Evolutionary conservation across 2,888 invertebrate species (phyloP).

Genomic region (Hydropsyche betteni): DNA sequence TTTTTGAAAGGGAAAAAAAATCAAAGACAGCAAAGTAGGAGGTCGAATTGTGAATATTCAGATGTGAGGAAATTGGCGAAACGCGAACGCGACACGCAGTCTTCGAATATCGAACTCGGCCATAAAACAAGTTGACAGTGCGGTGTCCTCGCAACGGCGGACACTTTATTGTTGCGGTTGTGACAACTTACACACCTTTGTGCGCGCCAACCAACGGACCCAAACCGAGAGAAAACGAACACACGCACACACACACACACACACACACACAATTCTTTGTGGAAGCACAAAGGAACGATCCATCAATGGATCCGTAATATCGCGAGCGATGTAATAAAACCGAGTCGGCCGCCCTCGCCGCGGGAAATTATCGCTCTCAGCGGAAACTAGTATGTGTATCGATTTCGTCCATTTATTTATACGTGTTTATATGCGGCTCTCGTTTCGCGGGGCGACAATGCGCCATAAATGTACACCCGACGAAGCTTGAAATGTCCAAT

Average conservation of each 20-base stretch:
- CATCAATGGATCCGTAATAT: conserved; percentile 31
- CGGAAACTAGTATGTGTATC: conserved; percentile 8
- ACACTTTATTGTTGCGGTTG: conserved; percentile 46
- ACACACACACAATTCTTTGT: conserved; percentile 17
- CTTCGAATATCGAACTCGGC: conserved; percentile 25
- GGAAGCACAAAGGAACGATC: conserved; percentile 30
- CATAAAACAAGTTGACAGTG: conserved; percentile 46
- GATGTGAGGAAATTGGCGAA: too few species aligned
- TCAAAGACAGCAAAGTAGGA: too few species aligned
- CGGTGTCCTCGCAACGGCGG: conserved; percentile 38
- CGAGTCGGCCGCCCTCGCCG: background rate
- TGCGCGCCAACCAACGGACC: conserved; percentile 6
- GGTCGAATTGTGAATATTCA: too few species aligned
- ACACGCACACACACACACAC: background rate
- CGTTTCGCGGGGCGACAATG: background rate
- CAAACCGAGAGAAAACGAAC: background rate
- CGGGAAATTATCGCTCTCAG: conserved; percentile 20
- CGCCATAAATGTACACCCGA: too few species aligned
- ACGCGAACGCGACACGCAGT: background rate
- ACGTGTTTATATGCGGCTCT: background rate
- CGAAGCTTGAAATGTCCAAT: too few species aligned
- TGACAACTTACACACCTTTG: conserved; percentile 45
- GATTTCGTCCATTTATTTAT: conserved; percentile 14
- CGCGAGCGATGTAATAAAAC: conserved; percentile 22
- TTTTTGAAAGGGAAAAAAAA: too few species aligned